phyloP scores from a whole-genome alignment of 2,888 invertebrate genomes.

The Netelia inedita region DNA sequence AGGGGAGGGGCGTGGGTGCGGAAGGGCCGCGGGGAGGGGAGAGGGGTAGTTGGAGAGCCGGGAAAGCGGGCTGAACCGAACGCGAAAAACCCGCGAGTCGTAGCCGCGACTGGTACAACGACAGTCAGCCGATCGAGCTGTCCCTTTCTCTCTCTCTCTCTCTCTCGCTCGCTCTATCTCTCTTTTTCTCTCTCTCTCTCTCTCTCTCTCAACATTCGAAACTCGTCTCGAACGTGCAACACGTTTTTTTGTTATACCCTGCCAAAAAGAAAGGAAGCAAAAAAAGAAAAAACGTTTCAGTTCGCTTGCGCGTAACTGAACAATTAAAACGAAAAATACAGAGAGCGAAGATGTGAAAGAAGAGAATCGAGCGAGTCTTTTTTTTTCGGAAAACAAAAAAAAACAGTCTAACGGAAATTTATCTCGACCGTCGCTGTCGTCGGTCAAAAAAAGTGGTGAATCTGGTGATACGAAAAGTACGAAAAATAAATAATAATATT shows the following conservation, averaged over 20 bases:
- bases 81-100: conserved; percentile 63
- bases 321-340: too few relatives aligned
- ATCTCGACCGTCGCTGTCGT: too few relatives aligned
- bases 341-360: too few relatives aligned
- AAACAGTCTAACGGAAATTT: too few relatives aligned
- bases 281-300: not conserved
- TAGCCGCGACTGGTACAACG: conserved; percentile 66
- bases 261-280: not conserved
- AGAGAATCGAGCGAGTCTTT: too few relatives aligned
- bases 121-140: conserved; percentile 62
- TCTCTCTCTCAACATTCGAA: too few relatives aligned
- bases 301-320: too few relatives aligned
- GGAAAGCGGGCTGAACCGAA: conserved; percentile 49
- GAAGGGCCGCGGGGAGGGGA: not conserved
- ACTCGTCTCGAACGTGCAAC: too few relatives aligned
- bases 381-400: too few relatives aligned
- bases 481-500: not conserved
- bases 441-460: not conserved
- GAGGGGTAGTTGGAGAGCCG: not conserved
- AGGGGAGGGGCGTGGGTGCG: not conserved
- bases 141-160: conserved; percentile 39
- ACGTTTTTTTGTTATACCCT: conserved; percentile 12
- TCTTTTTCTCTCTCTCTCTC: too few relatives aligned
- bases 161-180: conserved; percentile 1
- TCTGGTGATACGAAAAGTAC: not conserved